These are phyloP conservation scores for Drosophila neoperkinsi DNA, from an alignment of 2,888 invertebrate species.

Conservation along the genomic window DNA sequence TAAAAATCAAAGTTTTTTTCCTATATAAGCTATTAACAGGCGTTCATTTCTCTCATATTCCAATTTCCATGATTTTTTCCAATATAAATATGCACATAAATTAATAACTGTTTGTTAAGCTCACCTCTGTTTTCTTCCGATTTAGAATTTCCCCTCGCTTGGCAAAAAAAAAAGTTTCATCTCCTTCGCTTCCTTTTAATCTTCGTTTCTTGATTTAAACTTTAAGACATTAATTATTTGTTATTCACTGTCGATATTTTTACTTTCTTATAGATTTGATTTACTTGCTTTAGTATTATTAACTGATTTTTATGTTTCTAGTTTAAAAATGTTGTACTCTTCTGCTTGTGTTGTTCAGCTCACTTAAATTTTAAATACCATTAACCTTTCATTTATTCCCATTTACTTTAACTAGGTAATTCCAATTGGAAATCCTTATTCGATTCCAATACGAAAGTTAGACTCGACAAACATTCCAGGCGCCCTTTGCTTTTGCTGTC, in stretches of 20 bases:
- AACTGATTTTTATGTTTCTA: neutral
- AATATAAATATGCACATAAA: neutral
- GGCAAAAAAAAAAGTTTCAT: too few species aligned
- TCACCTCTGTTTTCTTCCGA: neutral
- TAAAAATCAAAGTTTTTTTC: neutral
- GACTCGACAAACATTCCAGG: constrained; percentile 12
- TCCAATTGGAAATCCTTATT: neutral
- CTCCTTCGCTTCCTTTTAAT: neutral
- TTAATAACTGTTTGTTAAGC: neutral
- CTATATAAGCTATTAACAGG: neutral
- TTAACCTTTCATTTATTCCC: neutral
- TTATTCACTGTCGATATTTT: neutral
- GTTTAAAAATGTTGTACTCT: neutral
- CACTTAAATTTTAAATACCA: neutral
- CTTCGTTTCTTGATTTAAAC: neutral
- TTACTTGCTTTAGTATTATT: neutral
- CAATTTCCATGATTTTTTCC: neutral
- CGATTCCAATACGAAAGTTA: neutral
- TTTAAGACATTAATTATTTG: neutral
- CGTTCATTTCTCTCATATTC: neutral
- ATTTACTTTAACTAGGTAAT: neutral
- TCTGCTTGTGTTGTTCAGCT: neutral
- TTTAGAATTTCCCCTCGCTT: too few species aligned
- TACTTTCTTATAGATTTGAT: neutral
- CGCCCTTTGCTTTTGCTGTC: constrained; percentile 5